Conservation (phyloP, 2,888 invertebrate species). For the Oscheius sp. region DNA sequence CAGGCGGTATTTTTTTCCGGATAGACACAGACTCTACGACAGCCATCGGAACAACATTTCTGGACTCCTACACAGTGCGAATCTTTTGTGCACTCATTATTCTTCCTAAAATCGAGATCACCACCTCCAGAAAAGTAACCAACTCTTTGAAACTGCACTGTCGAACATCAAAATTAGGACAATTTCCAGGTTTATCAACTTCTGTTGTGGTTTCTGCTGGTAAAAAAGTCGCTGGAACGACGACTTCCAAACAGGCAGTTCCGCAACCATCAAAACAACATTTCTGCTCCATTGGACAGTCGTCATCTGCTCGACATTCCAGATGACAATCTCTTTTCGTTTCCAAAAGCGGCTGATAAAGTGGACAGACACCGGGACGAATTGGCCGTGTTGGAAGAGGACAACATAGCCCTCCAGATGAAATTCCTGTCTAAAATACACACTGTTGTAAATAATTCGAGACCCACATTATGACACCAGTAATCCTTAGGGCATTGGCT, state of each 20-base stretch:
- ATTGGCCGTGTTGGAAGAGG: constrained; percentile 44
- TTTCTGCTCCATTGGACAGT: constrained; percentile 57
- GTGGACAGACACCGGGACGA: constrained; percentile 55
- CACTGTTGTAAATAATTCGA: neutral
- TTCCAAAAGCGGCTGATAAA: constrained; percentile 44
- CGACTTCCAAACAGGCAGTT: constrained; percentile 21
- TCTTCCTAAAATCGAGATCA: constrained; percentile 18
- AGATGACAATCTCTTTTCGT: constrained; percentile 31
- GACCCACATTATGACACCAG: constrained; percentile 63
- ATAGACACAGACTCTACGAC: constrained; percentile 56
- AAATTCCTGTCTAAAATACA: constrained; percentile 41
- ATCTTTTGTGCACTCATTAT: constrained; percentile 60
- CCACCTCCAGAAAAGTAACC: neutral
- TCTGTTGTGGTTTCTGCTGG: constrained; percentile 7
- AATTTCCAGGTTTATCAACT: constrained; percentile 33
- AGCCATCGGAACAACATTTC: constrained; percentile 71
- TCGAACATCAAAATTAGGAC: constrained; percentile 28
- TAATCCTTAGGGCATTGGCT: constrained; percentile 56
- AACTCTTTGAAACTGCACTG: constrained; percentile 32
- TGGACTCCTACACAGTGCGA: constrained; percentile 63
- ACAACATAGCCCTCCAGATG: constrained; percentile 67
- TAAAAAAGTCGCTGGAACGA: neutral
- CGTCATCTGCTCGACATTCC: constrained; percentile 56
- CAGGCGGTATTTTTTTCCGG: constrained; percentile 62
- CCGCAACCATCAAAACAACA: constrained; percentile 72